Percentiles rank a stretch among this genome's conserved stretches.
These are phyloP conservation scores for Toxotes lorentzi DNA, from an alignment of 2,797 vertebrate genomes.

Conservation along the genomic window DNA sequence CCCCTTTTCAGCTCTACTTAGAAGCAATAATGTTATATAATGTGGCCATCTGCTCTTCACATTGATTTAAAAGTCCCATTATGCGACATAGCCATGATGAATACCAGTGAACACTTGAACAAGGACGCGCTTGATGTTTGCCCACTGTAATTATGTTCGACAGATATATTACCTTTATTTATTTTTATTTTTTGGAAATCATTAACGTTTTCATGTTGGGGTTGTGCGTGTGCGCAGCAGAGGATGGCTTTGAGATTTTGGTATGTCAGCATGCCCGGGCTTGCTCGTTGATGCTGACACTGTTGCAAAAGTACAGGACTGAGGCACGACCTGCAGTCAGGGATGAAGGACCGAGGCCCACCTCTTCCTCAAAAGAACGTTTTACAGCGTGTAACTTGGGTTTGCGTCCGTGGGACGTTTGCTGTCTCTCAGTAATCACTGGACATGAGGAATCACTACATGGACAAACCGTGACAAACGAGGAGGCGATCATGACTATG, in stretches of 20 bases:
- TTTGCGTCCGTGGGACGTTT: slow-evolving; percentile 11
- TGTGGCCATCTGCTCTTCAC: slow-evolving; percentile 77
- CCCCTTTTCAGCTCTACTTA: slow-evolving; percentile 68
- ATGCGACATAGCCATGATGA: slow-evolving; percentile 25
- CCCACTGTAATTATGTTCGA: neutral
- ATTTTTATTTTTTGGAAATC: too few species aligned
- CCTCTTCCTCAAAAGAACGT: neutral
- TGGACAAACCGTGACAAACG: neutral
- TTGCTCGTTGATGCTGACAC: neutral
- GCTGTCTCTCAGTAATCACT: neutral
- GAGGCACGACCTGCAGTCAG: neutral
- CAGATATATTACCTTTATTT: neutral
- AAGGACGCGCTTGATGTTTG: slow-evolving; percentile 13
- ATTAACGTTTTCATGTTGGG: neutral
- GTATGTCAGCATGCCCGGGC: neutral
- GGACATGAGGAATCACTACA: neutral
- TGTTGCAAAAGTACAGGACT: neutral
- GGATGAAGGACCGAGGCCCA: neutral
- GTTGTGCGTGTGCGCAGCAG: neutral
- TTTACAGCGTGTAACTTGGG: neutral
- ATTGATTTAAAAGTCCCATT: slow-evolving; percentile 71
- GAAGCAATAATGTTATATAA: slow-evolving; percentile 80
- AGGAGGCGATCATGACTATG: neutral
- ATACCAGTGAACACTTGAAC: slow-evolving; percentile 37
- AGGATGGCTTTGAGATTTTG: neutral